These are phyloP conservation scores for Chrysochloris asiatica DNA, from an alignment of 2,113 vertebrate species.

Conservation along the genomic window DNA sequence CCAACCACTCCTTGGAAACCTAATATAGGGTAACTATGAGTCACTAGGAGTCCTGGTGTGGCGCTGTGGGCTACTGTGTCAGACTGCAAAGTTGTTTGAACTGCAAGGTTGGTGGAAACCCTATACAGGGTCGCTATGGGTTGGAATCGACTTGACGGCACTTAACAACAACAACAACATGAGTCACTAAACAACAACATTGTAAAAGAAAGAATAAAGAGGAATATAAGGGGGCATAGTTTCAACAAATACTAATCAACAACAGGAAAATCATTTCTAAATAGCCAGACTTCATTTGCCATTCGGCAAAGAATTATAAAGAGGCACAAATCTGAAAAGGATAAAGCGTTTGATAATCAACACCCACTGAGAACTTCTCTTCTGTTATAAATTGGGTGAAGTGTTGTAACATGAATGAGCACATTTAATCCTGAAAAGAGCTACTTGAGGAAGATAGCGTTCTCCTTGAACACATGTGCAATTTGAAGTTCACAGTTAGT, in stretches of 20 bases:
- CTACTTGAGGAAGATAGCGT: neutral
- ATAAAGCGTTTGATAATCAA: neutral
- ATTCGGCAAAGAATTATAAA: neutral
- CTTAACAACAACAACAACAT: too few relatives aligned
- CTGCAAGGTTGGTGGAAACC: too few relatives aligned
- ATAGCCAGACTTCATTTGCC: neutral
- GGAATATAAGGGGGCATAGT: neutral
- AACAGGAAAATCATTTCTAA: conserved; percentile 30
- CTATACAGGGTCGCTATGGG: too few relatives aligned
- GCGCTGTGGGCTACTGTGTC: too few relatives aligned
- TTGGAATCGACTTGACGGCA: too few relatives aligned
- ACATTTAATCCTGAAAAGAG: neutral
- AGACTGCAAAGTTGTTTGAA: too few relatives aligned
- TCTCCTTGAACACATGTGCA: neutral
- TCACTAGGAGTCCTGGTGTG: too few relatives aligned
- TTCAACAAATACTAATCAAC: neutral
- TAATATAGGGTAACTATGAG: too few relatives aligned
- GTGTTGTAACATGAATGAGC: neutral
- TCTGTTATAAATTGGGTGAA: neutral
- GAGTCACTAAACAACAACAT: too few relatives aligned
- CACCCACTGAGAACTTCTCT: neutral
- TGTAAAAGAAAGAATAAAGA: neutral
- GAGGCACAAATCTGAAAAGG: neutral
- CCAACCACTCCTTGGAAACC: too few relatives aligned
- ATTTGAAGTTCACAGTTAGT: neutral